Conservation (phyloP, 2,113 vertebrate genomes). For the Bufo gargarizans region DNA sequence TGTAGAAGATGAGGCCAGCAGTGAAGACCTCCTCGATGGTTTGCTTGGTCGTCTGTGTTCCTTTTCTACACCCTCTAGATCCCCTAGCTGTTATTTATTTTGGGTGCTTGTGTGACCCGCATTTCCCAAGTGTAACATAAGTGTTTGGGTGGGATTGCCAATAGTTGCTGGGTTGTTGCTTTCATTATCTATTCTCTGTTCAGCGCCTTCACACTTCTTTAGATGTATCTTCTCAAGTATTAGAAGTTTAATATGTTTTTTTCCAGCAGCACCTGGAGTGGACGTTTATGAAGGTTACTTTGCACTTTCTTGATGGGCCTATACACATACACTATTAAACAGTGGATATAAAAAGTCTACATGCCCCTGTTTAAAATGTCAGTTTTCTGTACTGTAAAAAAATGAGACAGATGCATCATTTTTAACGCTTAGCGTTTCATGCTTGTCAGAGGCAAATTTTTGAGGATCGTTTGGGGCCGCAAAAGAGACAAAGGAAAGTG, state of each 20-base stretch:
- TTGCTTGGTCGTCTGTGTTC: background rate
- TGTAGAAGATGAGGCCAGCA: background rate
- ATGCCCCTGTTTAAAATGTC: too few species aligned
- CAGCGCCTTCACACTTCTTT: background rate
- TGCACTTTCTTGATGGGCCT: background rate
- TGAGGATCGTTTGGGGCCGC: too few species aligned
- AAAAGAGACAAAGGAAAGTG: too few species aligned
- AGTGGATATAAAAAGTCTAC: too few species aligned
- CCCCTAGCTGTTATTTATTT: background rate
- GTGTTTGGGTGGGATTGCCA: background rate
- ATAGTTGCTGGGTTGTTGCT: background rate
- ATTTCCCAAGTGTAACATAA: background rate
- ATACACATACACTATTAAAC: too few species aligned
- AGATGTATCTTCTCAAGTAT: background rate
- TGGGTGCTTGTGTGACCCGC: background rate
- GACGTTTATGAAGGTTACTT: background rate
- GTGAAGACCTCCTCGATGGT: background rate
- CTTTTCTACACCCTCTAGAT: background rate
- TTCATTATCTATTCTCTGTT: background rate
- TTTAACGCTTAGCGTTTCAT: too few species aligned
- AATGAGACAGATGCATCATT: too few species aligned
- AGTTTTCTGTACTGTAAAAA: too few species aligned
- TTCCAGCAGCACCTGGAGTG: background rate
- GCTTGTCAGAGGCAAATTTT: too few species aligned
- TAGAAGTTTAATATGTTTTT: background rate